Percentiles rank a stretch among this genome's conserved stretches.
Evolutionary conservation across 1,140 invertebrate genomes (phyloP).

Genomic region (Megalopta genalis): DNA sequence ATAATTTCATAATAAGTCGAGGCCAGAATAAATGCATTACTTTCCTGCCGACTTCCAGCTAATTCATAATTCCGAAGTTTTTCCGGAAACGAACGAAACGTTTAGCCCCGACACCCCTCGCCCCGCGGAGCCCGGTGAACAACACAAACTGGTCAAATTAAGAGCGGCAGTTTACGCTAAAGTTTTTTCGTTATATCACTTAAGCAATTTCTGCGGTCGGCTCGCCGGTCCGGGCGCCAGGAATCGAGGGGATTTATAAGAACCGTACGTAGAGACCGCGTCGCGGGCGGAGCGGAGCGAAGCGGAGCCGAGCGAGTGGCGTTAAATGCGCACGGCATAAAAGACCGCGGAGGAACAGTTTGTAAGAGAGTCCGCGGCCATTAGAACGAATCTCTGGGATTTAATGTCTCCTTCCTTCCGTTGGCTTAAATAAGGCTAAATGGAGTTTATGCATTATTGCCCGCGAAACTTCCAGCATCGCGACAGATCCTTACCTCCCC

Average conservation of each 20-base stretch:
- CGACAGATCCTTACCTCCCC: constrained; percentile 28
- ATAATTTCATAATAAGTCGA: constrained; percentile 64
- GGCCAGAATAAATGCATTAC: constrained; percentile 56
- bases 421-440: constrained; percentile 62
- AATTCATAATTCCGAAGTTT: constrained; percentile 66
- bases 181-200: constrained; percentile 65
- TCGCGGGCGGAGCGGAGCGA: no score
- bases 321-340: constrained; percentile 54
- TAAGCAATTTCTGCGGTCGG: constrained; percentile 47
- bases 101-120: constrained; percentile 25
- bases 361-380: constrained; percentile 78
- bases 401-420: constrained; percentile 72
- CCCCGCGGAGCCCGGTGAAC: constrained; percentile 37
- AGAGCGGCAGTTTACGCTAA: constrained; percentile 61
- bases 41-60: constrained; percentile 55
- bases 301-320: constrained; percentile 28
- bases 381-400: constrained; percentile 80
- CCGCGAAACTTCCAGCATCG: constrained; percentile 43
- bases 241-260: constrained; percentile 73
- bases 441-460: constrained; percentile 63
- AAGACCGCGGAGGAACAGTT: constrained; percentile 68
- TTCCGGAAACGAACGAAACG: constrained; percentile 64
- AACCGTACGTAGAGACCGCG: constrained; percentile 59
- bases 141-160: constrained; percentile 57
- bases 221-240: not conserved